Evolutionary conservation across 2,113 vertebrate genomes (phyloP).

Genomic region (Gasterosteus nipponicus): DNA sequence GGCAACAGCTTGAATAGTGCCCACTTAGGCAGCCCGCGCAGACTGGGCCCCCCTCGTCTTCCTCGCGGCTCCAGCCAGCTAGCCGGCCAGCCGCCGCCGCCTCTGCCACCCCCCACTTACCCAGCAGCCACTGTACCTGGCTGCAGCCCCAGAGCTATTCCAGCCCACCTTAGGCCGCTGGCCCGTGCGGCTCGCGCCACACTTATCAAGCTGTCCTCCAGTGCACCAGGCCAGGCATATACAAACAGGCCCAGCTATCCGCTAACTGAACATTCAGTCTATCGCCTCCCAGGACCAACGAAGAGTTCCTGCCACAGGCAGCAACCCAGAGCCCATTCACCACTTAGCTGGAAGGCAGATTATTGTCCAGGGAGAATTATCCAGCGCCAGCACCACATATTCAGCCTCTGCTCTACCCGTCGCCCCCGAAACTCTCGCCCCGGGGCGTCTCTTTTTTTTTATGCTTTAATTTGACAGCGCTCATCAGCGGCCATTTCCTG

Average conservation of each 20-base stretch:
- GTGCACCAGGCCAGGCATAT: slow-evolving; percentile 69
- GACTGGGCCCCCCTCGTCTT: slow-evolving; percentile 74
- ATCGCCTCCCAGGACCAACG: slow-evolving; percentile 64
- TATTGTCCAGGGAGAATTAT: slow-evolving; percentile 62
- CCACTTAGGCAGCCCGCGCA: slow-evolving; percentile 82
- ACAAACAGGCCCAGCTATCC: slow-evolving; percentile 72
- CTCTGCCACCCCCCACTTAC: slow-evolving; percentile 76
- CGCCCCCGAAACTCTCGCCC: slow-evolving; percentile 42
- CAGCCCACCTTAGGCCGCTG: slow-evolving; percentile 75
- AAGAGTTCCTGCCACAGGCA: slow-evolving; percentile 70
- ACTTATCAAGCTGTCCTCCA: slow-evolving; percentile 76
- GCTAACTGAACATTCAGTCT: slow-evolving; percentile 69
- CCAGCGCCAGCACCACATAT: slow-evolving; percentile 60
- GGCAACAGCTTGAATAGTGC: slow-evolving; percentile 88
- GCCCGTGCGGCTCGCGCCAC: slow-evolving; percentile 68
- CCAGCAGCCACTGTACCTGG: slow-evolving; percentile 80
- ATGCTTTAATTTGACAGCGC: slow-evolving; percentile 51
- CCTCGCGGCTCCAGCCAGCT: slow-evolving; percentile 72
- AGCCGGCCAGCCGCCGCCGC: slow-evolving; percentile 72
- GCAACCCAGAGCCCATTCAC: slow-evolving; percentile 68
- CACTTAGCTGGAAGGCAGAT: slow-evolving; percentile 74
- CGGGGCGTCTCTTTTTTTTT: slow-evolving; percentile 59
- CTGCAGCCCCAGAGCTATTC: slow-evolving; percentile 74
- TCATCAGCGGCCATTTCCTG: slow-evolving; percentile 63
- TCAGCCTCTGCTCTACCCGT: slow-evolving; percentile 56